Evolutionary conservation across 2,797 vertebrate species (phyloP), one percentile per base, ranked within the genome.

Genomic region (Lateolabrax maculatus): DNA sequence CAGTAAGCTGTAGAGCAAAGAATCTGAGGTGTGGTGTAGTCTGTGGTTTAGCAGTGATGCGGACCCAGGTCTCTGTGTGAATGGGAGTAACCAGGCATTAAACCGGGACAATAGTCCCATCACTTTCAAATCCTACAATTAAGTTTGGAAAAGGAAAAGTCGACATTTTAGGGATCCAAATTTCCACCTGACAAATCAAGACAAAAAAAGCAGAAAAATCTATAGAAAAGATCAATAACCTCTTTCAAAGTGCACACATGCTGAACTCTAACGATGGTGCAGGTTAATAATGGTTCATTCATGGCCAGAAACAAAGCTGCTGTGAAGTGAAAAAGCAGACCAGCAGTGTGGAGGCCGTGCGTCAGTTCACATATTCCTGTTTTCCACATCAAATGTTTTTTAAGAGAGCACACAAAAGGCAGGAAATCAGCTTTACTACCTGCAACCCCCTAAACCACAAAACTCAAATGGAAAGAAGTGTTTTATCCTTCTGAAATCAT

Each of bases 351-450:
- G 80, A 85, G 71, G 77, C 4, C 48, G 66, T 11, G 64, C 67
- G 46, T 61, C 58, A 18, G 3, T 6, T 64, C 75, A 57, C 34
- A 51, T 21, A 51, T 25, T 68, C 48, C 65, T 71, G 55, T 76
- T 84, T 85, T 85, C 80, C 79, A 84, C 80, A 91, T 84, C 86
- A 87, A 86, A 80, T 78, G 81, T 39, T 56, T 74, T n/a, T 74
- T 39, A 63, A 58, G 46, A 81, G 56, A 57, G 48, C 66, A 75
- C 74, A 84, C 71, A 85, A 75, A 89, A 74, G 76, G 31, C 79
- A 88, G 86, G 86, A 88, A 83, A 84, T 70, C 75, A 61, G 48
- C 51, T 81, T 86, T 69, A 75, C 66, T 8, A 81, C 84, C 74
- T 76, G 71, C 34, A 44, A 74, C 67, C 66, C 72, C 65, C 55